Evolutionary conservation across 64 coral and sea anemone genomes (phyloP).

Genomic region (Stichodactyla mertensii): DNA sequence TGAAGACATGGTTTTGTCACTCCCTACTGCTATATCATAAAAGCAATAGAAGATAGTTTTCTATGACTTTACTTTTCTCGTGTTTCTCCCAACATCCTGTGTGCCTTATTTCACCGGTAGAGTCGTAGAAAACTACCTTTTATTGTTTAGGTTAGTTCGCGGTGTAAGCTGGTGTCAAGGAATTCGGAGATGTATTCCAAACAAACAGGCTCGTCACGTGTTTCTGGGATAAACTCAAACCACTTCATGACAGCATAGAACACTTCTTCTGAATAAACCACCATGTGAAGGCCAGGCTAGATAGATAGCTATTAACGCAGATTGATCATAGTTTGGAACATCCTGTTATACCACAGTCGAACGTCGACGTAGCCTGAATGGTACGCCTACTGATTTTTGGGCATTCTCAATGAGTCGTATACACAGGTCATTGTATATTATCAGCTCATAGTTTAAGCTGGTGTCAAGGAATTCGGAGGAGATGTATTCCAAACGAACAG

Average conservation of each 20-base stretch:
- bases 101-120: too few relatives aligned
- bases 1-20: too few relatives aligned
- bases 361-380: too few relatives aligned
- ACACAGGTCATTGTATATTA: neutral
- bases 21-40: too few relatives aligned
- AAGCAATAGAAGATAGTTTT: too few relatives aligned
- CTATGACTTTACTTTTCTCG: too few relatives aligned
- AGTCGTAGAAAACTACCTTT: too few relatives aligned
- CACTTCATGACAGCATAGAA: conserved; percentile 36
- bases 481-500: conserved; percentile 23
- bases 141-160: neutral
- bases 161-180: neutral
- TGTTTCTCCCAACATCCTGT: too few relatives aligned
- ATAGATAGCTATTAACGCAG: too few relatives aligned
- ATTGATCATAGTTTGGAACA: neutral
- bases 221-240: conserved; percentile 7
- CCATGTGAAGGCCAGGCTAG: neutral
- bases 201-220: neutral
- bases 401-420: neutral
- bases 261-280: conserved; percentile 30
- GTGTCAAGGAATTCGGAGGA: conserved; percentile 1
- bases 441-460: neutral
- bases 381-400: too few relatives aligned
- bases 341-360: neutral
- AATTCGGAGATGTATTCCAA: conserved; percentile 20